These are phyloP conservation scores for Serilophus lunatus DNA, from an alignment of 2,113 vertebrate species.

Conservation along the genomic window DNA sequence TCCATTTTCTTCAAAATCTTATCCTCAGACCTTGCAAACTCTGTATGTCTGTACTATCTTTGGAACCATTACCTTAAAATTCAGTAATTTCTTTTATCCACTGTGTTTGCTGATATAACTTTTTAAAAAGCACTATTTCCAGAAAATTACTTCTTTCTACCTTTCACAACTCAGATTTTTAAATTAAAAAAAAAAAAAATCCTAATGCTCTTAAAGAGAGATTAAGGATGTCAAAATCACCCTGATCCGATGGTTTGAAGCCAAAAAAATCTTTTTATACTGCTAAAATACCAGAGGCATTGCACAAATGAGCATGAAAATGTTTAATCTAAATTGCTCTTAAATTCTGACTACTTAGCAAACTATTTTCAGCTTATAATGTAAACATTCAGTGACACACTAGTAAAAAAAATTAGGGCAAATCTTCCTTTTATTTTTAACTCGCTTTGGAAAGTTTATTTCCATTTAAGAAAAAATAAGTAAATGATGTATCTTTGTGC, in stretches of 20 bases:
- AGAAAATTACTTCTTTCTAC: constrained; percentile 52
- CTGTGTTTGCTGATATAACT: constrained; percentile 19
- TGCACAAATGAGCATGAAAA: constrained; percentile 68
- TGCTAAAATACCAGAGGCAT: constrained; percentile 56
- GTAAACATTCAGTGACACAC: constrained; percentile 41
- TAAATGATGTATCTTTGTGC: not conserved
- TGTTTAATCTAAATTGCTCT: constrained; percentile 63
- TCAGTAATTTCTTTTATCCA: not conserved
- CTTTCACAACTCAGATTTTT: constrained; percentile 53
- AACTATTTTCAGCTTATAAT: constrained; percentile 58
- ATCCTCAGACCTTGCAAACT: not conserved
- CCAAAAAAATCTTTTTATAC: constrained; percentile 66
- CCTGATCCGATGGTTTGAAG: constrained; percentile 51
- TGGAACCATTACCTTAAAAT: not conserved
- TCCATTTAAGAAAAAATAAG: not conserved
- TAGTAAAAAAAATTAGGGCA: constrained; percentile 22
- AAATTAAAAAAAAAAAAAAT: constrained; percentile 16
- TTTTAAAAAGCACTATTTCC: constrained; percentile 16
- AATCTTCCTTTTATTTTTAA: constrained; percentile 18
- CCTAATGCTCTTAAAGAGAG: constrained; percentile 54
- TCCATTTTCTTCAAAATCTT: not conserved
- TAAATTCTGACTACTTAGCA: constrained; percentile 66
- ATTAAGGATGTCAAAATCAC: constrained; percentile 64
- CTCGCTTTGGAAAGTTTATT: not conserved
- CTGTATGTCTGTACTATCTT: not conserved